Conservation (phyloP, 2,113 vertebrate genomes). For the Ageneiosus marmoratus region DNA sequence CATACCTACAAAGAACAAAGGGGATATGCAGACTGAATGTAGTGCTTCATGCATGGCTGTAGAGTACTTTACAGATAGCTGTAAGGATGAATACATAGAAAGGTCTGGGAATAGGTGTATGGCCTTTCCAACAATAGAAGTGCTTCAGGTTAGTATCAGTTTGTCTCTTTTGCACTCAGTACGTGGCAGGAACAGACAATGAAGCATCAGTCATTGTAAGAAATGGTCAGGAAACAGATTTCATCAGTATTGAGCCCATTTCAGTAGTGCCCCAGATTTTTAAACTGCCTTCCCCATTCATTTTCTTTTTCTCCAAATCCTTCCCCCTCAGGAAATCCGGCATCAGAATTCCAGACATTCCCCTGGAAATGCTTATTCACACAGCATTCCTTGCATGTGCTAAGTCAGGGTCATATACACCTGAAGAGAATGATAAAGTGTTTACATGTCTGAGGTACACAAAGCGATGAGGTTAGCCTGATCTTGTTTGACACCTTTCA, state of each 20-base stretch:
- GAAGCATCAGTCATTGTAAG: background rate
- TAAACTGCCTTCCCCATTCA: conserved; percentile 35
- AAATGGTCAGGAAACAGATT: background rate
- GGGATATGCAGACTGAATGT: background rate
- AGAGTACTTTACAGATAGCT: background rate
- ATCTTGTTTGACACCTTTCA: background rate
- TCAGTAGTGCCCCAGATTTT: conserved; percentile 11
- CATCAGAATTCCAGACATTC: conserved; percentile 56
- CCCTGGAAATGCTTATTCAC: conserved; percentile 43
- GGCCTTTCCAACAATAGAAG: background rate
- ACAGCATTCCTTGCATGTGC: conserved; percentile 40
- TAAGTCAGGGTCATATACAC: conserved; percentile 53
- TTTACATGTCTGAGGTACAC: background rate
- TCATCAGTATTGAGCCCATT: too few species aligned
- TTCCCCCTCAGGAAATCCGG: conserved; percentile 60
- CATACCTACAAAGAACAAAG: conserved; percentile 11
- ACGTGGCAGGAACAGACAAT: conserved; percentile 5
- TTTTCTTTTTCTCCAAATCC: conserved; percentile 27
- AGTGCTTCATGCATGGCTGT: conserved; percentile 5
- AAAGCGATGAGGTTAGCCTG: background rate
- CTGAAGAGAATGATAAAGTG: background rate
- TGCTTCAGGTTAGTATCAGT: background rate
- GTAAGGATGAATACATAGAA: background rate
- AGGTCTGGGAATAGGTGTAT: background rate
- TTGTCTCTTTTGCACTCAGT: background rate